These are phyloP conservation scores for Meloidogyne exigua DNA, from an alignment of 1,140 invertebrate genomes.

Conservation along the genomic window DNA sequence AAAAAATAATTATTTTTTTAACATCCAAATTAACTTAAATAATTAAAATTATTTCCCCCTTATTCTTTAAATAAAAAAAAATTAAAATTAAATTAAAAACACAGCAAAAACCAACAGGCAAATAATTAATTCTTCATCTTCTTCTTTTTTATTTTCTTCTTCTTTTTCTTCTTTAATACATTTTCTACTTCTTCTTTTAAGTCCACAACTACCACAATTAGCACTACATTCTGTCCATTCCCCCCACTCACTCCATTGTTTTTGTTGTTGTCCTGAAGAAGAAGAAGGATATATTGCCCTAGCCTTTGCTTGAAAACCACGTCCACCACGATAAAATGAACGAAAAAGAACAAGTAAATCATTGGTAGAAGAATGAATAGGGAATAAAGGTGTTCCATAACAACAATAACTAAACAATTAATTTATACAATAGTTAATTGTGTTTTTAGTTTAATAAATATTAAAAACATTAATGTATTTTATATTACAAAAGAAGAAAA, in stretches of 20 bases:
- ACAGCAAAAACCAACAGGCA: conserved; percentile 3
- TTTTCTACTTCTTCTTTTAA: conserved; percentile 44
- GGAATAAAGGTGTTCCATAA: conserved; percentile 55
- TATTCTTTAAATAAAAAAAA: no score
- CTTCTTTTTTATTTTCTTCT: background rate
- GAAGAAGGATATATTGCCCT: conserved; percentile 49
- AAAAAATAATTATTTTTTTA: no score
- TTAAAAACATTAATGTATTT: no score
- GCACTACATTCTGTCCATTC: conserved; percentile 55
- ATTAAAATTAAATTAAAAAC: background rate
- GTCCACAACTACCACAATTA: conserved; percentile 58
- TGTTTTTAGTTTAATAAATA: no score
- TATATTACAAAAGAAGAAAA: no score
- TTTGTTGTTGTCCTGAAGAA: conserved; percentile 26
- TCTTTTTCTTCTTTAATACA: conserved; percentile 26
- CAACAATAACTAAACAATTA: conserved; percentile 57
- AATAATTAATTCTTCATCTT: background rate
- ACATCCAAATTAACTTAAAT: no score
- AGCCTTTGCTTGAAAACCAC: conserved; percentile 60
- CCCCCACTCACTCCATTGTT: conserved; percentile 49
- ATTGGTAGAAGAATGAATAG: conserved; percentile 58
- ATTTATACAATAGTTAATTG: no score
- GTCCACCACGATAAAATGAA: conserved; percentile 62
- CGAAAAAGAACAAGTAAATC: conserved; percentile 63
- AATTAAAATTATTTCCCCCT: no score